phyloP scores from a whole-genome alignment of 2,888 invertebrate species.

The Napeogenes inachia region DNA sequence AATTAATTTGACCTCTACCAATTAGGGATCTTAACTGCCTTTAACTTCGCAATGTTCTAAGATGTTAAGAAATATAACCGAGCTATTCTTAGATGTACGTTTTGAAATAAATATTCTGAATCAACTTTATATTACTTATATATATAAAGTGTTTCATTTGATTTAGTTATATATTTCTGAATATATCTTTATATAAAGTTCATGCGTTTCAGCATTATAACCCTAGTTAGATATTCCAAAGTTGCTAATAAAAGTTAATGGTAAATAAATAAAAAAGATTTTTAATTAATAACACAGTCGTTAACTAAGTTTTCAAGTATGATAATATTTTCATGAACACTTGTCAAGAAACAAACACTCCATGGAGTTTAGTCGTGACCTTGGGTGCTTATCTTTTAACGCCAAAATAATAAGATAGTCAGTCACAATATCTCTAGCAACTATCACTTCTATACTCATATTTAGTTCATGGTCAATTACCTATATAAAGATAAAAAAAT shows the following conservation, averaged over 20 bases:
- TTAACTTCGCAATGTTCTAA: constrained; percentile 19
- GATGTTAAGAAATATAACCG: constrained; percentile 1
- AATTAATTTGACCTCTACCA: constrained; percentile 72
- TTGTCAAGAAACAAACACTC: constrained; percentile 6
- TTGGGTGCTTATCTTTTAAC: constrained; percentile 37
- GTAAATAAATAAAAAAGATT: no score
- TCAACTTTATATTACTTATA: no score
- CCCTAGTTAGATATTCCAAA: no score
- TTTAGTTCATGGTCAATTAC: constrained; percentile 58
- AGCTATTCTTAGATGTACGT: not conserved
- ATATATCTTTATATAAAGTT: no score
- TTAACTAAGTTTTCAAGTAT: not conserved
- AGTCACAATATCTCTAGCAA: constrained; percentile 28
- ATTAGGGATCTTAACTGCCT: constrained; percentile 40
- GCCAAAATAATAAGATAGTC: constrained; percentile 30
- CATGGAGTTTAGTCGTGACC: constrained; percentile 30
- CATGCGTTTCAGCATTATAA: no score
- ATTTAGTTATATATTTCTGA: no score
- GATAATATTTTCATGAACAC: not conserved
- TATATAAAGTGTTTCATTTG: no score
- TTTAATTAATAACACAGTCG: not conserved
- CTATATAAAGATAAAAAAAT: constrained; percentile 26
- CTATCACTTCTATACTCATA: constrained; percentile 18
- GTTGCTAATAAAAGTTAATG: no score
- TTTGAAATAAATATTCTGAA: no score